Evolutionary conservation across 2,888 invertebrate genomes (phyloP).

Genomic region (Chaitophorus viminalis): DNA sequence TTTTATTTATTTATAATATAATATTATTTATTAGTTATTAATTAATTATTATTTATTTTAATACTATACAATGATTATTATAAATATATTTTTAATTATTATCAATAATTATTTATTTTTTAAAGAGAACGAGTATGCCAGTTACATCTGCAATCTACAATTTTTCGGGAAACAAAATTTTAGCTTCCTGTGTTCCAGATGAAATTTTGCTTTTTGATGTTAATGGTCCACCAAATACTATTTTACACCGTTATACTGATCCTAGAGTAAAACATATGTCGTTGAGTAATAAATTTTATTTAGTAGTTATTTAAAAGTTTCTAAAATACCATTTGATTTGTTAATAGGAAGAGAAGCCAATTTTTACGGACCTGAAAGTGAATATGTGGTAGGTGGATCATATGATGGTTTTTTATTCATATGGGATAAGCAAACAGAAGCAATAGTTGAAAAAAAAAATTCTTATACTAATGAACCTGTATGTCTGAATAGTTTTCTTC

Average conservation of each 20-base stretch:
- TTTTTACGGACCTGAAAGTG: constrained; percentile 90
- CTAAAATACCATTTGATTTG: neutral
- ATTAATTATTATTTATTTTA: too few species aligned
- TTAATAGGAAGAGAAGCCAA: constrained; percentile 85
- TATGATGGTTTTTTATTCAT: constrained; percentile 88
- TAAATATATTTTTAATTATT: too few species aligned
- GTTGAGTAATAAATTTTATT: constrained; percentile 59
- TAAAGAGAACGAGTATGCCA: too few species aligned
- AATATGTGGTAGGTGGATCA: constrained; percentile 91
- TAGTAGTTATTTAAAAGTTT: neutral
- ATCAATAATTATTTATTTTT: too few species aligned
- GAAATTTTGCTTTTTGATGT: constrained; percentile 89
- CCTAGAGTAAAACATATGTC: constrained; percentile 77
- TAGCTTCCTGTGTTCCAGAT: constrained; percentile 94
- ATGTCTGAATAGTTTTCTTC: too few species aligned
- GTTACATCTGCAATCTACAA: constrained; percentile 86
- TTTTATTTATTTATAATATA: too few species aligned
- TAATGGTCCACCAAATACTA: constrained; percentile 69
- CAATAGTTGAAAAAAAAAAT: too few species aligned
- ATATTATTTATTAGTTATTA: too few species aligned
- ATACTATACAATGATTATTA: too few species aligned
- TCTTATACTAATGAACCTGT: too few species aligned
- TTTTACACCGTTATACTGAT: constrained; percentile 73
- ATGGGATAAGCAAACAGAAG: constrained; percentile 89
- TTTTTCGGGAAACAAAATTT: constrained; percentile 87